Conservation (phyloP, 2,113 vertebrate species). For the Lipophrys pholis region DNA sequence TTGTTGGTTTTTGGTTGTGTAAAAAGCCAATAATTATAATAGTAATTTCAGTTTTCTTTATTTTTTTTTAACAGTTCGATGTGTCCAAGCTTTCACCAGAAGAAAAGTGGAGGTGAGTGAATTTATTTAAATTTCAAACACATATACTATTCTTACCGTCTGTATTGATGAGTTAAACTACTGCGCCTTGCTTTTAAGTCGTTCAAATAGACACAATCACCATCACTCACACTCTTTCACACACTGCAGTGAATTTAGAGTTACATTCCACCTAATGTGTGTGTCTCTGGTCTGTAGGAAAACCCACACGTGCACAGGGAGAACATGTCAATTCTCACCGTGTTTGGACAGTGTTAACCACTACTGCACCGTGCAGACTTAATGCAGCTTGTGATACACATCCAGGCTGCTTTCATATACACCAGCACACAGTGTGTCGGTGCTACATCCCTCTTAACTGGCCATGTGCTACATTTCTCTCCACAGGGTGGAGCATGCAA, state of each 20-base stretch:
- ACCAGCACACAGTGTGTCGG: neutral
- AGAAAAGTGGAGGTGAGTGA: constrained; percentile 95
- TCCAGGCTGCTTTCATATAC: neutral
- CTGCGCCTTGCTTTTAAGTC: no score
- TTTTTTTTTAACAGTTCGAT: constrained; percentile 84
- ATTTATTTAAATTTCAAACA: neutral
- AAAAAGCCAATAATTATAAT: neutral
- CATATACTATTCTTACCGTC: no score
- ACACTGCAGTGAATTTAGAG: no score
- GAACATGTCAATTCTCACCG: neutral
- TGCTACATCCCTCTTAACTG: neutral
- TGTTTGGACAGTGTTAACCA: neutral
- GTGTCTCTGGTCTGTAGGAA: no score
- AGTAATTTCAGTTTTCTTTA: constrained; percentile 42
- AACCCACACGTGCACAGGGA: no score
- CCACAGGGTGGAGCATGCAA: constrained; percentile 93
- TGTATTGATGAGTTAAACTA: no score
- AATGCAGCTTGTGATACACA: neutral
- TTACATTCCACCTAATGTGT: no score
- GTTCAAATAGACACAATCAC: no score
- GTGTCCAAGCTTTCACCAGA: constrained; percentile 93
- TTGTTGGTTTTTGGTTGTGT: no score
- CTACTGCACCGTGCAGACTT: neutral
- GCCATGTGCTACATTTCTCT: constrained; percentile 24
- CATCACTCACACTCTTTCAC: no score